Evolutionary conservation across 1,140 invertebrate species (phyloP).

Genomic region (Leptopilina clavipes): DNA sequence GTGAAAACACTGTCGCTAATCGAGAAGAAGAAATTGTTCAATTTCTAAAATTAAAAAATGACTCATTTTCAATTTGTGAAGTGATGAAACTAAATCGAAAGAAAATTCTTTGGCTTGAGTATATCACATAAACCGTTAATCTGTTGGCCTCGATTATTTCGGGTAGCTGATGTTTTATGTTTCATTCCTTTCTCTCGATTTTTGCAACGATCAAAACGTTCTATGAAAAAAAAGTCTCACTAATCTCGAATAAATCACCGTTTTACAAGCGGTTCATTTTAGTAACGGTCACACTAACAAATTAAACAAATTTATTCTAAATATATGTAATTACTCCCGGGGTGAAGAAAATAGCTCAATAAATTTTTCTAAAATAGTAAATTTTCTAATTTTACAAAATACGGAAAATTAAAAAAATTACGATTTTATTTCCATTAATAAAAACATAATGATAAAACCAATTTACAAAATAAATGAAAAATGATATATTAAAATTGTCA

Average conservation of each 20-base stretch:
- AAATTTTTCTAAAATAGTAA: neutral
- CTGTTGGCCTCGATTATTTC: slow-evolving; percentile 26
- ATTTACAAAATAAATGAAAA: too few relatives aligned
- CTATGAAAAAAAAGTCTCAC: slow-evolving; percentile 8
- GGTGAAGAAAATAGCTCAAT: neutral
- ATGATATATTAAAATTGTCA: too few relatives aligned
- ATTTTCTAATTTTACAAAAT: neutral
- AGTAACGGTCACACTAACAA: slow-evolving; percentile 4
- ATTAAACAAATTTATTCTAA: slow-evolving; percentile 6
- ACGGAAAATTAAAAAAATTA: neutral
- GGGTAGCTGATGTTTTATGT: slow-evolving; percentile 24
- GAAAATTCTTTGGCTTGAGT: slow-evolving; percentile 28
- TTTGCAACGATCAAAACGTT: slow-evolving; percentile 13
- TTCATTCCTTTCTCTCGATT: slow-evolving; percentile 21
- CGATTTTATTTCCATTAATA: too few relatives aligned
- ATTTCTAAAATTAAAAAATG: slow-evolving; percentile 28
- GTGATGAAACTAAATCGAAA: slow-evolving; percentile 9
- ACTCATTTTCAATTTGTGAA: slow-evolving; percentile 18
- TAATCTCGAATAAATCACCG: slow-evolving; percentile 28
- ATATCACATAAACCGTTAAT: slow-evolving; percentile 26
- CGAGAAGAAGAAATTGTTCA: slow-evolving; percentile 3
- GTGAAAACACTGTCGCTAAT: neutral
- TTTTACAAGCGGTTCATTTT: slow-evolving; percentile 16
- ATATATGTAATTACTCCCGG: neutral
- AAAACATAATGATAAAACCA: too few relatives aligned